Conservation (phyloP, 2,888 invertebrate species). For the Xanthorhoe designata region DNA sequence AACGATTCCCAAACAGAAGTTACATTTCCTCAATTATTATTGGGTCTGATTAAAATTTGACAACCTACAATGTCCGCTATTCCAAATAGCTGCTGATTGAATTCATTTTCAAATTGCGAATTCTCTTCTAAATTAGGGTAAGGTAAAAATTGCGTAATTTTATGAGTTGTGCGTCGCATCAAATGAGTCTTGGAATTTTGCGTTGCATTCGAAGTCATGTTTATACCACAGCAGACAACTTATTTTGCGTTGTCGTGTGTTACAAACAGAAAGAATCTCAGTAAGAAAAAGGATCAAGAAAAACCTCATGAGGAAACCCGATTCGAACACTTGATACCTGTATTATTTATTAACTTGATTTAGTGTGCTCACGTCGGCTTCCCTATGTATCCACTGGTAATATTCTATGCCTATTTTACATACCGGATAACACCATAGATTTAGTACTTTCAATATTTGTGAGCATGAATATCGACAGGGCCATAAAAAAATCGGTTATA, state of each 20-base stretch:
- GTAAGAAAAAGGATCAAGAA: too few relatives aligned
- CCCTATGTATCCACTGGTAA: constrained; percentile 31
- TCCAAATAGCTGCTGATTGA: not conserved
- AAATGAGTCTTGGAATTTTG: too few relatives aligned
- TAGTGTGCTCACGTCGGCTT: constrained; percentile 53
- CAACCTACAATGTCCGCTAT: constrained; percentile 3
- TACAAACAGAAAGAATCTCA: too few relatives aligned
- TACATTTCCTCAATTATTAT: constrained; percentile 22
- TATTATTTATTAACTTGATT: constrained; percentile 59
- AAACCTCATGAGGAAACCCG: too few relatives aligned
- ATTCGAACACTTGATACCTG: constrained; percentile 35
- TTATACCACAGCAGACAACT: too few relatives aligned
- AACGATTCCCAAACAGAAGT: constrained; percentile 19
- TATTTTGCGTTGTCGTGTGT: too few relatives aligned
- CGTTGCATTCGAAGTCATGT: too few relatives aligned
- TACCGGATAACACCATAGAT: constrained; percentile 35
- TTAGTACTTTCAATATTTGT: constrained; percentile 32
- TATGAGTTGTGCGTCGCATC: not conserved
- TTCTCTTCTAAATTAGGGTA: not conserved
- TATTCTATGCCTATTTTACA: constrained; percentile 48
- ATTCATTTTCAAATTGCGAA: not conserved
- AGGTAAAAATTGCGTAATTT: not conserved
- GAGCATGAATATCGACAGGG: constrained; percentile 23
- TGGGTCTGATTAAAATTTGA: constrained; percentile 1
- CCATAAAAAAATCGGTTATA: constrained; percentile 9